phyloP scores from a whole-genome alignment of 2,888 invertebrate species.

The Xestia rhomboidea region DNA sequence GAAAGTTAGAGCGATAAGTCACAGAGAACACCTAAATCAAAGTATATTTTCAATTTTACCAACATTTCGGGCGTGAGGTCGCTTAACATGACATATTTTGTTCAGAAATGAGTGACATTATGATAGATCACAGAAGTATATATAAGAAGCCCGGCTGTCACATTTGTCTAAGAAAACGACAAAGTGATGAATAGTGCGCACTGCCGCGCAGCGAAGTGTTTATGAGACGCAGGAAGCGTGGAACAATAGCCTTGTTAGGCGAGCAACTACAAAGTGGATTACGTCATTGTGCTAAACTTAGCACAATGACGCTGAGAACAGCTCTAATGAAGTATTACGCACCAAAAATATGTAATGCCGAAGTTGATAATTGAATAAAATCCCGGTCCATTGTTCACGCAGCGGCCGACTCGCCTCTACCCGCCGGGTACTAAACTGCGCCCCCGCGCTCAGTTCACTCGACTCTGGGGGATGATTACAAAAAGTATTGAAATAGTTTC shows the following conservation, averaged over 20 bases:
- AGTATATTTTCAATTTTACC: conserved; percentile 43
- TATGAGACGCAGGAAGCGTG: conserved; percentile 1
- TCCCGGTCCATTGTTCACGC: conserved; percentile 25
- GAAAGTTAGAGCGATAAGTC: conserved; percentile 39
- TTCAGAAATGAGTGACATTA: background rate
- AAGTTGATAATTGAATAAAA: conserved; percentile 35
- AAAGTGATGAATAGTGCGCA: background rate
- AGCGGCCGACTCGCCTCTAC: background rate
- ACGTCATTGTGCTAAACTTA: conserved; percentile 7
- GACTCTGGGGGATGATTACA: background rate
- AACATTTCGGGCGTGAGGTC: background rate
- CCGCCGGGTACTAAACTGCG: background rate
- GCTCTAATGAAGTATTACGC: conserved; percentile 49
- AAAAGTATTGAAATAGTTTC: background rate
- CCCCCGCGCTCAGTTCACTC: background rate
- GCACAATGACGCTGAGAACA: conserved; percentile 40
- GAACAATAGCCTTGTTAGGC: conserved; percentile 52
- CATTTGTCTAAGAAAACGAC: conserved; percentile 1
- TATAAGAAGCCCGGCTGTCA: background rate
- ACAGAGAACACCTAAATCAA: conserved; percentile 16
- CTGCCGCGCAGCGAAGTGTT: background rate
- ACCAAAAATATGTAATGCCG: conserved; percentile 14
- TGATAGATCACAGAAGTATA: background rate
- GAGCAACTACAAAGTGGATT: conserved; percentile 37
- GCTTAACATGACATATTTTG: conserved; percentile 1